Conservation (phyloP, 37 sponge, comb jelly and placozoan species). For the Oopsacas minuta region DNA sequence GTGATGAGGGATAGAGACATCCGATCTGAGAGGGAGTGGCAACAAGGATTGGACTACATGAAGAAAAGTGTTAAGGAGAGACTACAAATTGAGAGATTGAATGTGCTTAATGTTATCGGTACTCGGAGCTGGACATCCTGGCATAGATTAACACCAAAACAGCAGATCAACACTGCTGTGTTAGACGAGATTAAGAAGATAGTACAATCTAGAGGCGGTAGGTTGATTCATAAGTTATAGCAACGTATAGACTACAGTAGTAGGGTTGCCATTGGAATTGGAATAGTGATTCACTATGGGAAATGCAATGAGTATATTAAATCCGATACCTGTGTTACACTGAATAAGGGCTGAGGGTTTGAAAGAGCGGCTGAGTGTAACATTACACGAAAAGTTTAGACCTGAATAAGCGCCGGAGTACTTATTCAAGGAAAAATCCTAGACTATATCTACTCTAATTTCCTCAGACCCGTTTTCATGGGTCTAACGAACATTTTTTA, state of each 20-base stretch:
- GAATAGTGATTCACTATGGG: no score
- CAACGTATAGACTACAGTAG: background rate
- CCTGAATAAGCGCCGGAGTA: no score
- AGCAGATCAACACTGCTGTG: background rate
- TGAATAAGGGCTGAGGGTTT: no score
- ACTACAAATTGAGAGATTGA: background rate
- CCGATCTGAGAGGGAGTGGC: background rate
- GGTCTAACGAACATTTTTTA: no score
- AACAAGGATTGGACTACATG: background rate
- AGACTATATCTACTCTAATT: no score
- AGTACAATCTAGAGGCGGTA: conserved; percentile 2
- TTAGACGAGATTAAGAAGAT: background rate
- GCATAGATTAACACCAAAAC: background rate
- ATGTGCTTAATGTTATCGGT: background rate
- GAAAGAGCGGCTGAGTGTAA: no score
- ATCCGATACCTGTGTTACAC: no score
- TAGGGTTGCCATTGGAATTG: no score
- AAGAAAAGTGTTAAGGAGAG: background rate
- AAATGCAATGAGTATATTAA: no score
- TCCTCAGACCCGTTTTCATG: no score
- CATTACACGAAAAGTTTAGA: no score
- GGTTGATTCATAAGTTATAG: background rate
- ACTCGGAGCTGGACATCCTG: background rate
- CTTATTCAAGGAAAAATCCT: no score
- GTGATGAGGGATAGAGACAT: conserved; percentile 1